These are phyloP conservation scores for Prochilodus magdalenae DNA, from an alignment of 2,113 vertebrate genomes.

Conservation along the genomic window DNA sequence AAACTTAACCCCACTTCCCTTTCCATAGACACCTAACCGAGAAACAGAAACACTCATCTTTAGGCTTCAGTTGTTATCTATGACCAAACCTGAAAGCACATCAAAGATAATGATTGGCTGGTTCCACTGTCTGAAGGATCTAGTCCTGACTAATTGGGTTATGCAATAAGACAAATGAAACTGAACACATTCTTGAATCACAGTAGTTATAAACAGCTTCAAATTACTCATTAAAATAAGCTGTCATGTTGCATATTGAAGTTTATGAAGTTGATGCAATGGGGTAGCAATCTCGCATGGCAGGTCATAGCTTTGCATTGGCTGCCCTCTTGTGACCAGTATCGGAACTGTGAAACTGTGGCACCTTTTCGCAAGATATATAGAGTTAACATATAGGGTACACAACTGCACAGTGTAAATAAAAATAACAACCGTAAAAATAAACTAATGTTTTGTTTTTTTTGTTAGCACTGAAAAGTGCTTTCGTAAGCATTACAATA, in stretches of 20 bases:
- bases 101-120: no score
- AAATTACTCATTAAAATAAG: not conserved
- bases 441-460: no score
- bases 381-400: no score
- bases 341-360: not conserved
- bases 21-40: constrained; percentile 10
- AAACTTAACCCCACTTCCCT: not conserved
- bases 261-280: not conserved
- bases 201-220: no score
- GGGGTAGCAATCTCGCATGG: not conserved
- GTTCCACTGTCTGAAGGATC: no score
- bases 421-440: no score
- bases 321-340: constrained; percentile 43
- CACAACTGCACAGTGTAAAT: no score
- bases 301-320: constrained; percentile 17
- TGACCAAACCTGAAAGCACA: not conserved
- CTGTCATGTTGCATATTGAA: not conserved
- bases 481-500: no score
- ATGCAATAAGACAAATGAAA: not conserved
- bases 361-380: no score
- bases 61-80: not conserved
- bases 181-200: not conserved
- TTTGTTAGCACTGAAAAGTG: no score
- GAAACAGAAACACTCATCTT: not conserved
- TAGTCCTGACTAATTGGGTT: not conserved